Conservation (phyloP, 2,113 vertebrate genomes). For the Corythoichthys intestinalis region DNA sequence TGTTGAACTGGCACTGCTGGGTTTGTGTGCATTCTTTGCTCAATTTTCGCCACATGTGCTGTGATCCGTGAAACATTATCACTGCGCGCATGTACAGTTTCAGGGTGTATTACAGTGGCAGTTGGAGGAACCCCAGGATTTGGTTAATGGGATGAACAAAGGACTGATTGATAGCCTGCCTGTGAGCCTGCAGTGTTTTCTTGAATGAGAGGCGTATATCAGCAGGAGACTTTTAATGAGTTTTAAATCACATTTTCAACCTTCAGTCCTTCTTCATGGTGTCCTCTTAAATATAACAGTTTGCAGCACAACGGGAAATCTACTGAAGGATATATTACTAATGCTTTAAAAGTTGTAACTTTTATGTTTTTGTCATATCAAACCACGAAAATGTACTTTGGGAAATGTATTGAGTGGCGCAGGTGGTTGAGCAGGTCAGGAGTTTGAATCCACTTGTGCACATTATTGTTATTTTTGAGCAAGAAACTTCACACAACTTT, state of each 20-base stretch:
- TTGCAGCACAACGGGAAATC: background rate
- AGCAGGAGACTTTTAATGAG: slow-evolving; percentile 40
- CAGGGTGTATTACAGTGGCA: slow-evolving; percentile 24
- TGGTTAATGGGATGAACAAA: slow-evolving; percentile 43
- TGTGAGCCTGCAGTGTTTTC: slow-evolving; percentile 32
- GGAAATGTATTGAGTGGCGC: no score
- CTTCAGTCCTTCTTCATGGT: slow-evolving; percentile 3
- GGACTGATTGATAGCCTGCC: slow-evolving; percentile 53
- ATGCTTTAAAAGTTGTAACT: background rate
- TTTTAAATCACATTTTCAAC: slow-evolving; percentile 52
- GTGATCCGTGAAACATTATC: slow-evolving; percentile 33
- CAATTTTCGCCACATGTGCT: slow-evolving; percentile 15
- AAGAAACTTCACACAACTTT: no score
- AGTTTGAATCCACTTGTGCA: no score
- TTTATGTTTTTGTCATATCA: background rate
- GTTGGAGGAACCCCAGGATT: slow-evolving; percentile 56
- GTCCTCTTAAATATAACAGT: background rate
- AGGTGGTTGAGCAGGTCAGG: no score
- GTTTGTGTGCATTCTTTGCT: slow-evolving; percentile 10
- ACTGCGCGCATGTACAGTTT: slow-evolving; percentile 6
- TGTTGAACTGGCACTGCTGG: slow-evolving; percentile 8
- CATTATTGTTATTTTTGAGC: no score
- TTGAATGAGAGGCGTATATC: slow-evolving; percentile 32
- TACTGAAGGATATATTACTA: background rate
- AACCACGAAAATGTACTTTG: background rate